Evolutionary conservation across 2,888 invertebrate genomes (phyloP).

Genomic region (Drosophila sordidapex): DNA sequence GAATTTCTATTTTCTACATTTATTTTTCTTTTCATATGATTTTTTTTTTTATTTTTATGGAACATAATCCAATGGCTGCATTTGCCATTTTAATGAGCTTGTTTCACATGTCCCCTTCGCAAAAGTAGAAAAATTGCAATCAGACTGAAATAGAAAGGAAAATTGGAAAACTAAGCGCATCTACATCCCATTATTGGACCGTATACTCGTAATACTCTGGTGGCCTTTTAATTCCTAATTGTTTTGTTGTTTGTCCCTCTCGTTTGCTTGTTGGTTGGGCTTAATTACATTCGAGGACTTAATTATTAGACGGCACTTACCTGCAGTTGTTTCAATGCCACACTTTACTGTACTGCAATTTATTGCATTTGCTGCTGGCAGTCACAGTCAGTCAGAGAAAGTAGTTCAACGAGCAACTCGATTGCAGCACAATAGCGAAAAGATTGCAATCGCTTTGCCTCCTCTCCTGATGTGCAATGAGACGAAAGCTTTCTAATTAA

Average conservation of each 20-base stretch:
- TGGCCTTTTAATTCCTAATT: slow-evolving; percentile 6
- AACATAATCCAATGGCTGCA: slow-evolving; percentile 62
- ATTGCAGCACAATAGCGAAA: slow-evolving; percentile 16
- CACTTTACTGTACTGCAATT: slow-evolving; percentile 11
- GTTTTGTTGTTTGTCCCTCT: background rate
- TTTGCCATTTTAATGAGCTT: slow-evolving; percentile 71
- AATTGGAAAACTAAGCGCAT: slow-evolving; percentile 1
- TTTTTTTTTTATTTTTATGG: slow-evolving; percentile 40
- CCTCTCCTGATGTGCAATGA: slow-evolving; percentile 8
- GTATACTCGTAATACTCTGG: background rate
- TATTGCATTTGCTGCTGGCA: slow-evolving; percentile 7
- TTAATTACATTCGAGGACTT: slow-evolving; percentile 38
- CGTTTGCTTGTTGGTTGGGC: background rate
- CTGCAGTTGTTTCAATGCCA: slow-evolving; percentile 18
- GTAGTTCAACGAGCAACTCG: slow-evolving; percentile 18
- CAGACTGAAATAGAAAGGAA: background rate
- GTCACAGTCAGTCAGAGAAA: slow-evolving; percentile 7
- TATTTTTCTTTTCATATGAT: background rate
- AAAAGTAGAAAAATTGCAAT: background rate
- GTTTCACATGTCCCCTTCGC: slow-evolving; percentile 52
- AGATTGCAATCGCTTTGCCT: slow-evolving; percentile 23
- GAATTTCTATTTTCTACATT: slow-evolving; percentile 20
- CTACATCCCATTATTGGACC: slow-evolving; percentile 15
- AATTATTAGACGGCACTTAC: slow-evolving; percentile 43
- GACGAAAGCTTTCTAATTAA: slow-evolving; percentile 45